These are phyloP conservation scores for Melanocharis versteri DNA, from an alignment of 2,113 vertebrate genomes.

Conservation along the genomic window DNA sequence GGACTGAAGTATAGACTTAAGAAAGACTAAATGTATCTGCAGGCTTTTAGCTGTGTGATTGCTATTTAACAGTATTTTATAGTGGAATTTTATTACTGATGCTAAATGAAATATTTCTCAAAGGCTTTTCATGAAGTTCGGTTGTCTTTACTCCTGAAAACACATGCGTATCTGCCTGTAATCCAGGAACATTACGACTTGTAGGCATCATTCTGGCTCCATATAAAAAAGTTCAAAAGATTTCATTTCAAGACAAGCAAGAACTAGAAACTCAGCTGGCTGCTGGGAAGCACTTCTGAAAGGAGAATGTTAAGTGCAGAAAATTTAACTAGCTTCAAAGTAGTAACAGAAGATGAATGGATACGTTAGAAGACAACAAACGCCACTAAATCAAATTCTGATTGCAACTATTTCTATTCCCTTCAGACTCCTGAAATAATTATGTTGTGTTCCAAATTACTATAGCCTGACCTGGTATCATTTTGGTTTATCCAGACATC, in stretches of 20 bases:
- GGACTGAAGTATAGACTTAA: not conserved
- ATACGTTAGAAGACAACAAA: not conserved
- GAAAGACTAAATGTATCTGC: not conserved
- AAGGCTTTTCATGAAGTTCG: not conserved
- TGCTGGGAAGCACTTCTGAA: not conserved
- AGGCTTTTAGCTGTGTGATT: not conserved
- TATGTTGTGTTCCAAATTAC: not conserved
- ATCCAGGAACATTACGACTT: not conserved
- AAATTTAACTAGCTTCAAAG: not conserved
- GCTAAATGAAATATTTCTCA: not conserved
- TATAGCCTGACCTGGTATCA: not conserved
- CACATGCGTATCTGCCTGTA: not conserved
- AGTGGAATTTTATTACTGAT: not conserved
- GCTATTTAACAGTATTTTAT: not conserved
- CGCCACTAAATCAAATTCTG: not conserved
- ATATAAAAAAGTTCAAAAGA: accelerated
- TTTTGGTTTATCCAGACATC: not conserved
- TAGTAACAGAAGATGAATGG: not conserved
- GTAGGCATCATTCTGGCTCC: not conserved
- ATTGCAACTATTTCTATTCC: not conserved
- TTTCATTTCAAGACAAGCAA: not conserved
- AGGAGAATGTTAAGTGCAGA: not conserved
- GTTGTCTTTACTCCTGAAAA: not conserved
- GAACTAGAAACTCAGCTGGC: not conserved
- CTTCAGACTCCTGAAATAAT: not conserved